Base-by-base conservation (phyloP, 2,113 vertebrate species). In the Hassar affinis region DNA sequence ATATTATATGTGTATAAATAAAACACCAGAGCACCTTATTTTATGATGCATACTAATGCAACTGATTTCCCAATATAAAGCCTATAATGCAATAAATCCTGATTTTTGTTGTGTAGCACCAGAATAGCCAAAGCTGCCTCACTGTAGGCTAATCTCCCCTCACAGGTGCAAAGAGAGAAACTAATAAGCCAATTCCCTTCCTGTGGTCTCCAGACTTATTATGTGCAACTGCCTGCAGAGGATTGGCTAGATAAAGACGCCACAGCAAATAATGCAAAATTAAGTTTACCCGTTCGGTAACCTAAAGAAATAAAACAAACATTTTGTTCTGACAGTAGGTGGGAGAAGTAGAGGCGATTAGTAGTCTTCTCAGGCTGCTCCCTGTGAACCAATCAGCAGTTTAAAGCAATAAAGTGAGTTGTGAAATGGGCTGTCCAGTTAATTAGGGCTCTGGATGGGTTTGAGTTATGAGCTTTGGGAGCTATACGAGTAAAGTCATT, bases 31-130 rank as follows among this genome's bases (percentile, higher is more conserved):
- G n/a, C 18, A 80, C 22, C 30, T 54, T 51, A 64, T 79, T 85
- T 52, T 49, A 77, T 81, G n/a, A 72, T 77, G 76, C 66, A 75
- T 38, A 61, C 66, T 51, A 56, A 38, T 80, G 62, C 78, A 80
- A 4, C 68, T 47, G 77, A 47, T 20, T 80, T 42, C 4, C 22
- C 56, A 78, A 74, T 78, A 85, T 86, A 80, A 62, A 42, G 51
- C 72, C 81, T 78, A 64, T 71, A 85, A 82, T 71, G 80, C 85
- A 83, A 86, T 88, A 86, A 85, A 88, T 86, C 80, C 85, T 72
- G 85, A 80, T 77, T 87, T 84, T 80, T 54, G 52, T 85, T 86
- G 76, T 71, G 54, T 62, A 69, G 71, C 22, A 61, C n/a, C 80
- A 64, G 38, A 85, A 81, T 62, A 52, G 49, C 83, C 78, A 74